These are phyloP conservation scores for Trogon melanurus DNA, from an alignment of 2,113 vertebrate species.

Conservation along the genomic window DNA sequence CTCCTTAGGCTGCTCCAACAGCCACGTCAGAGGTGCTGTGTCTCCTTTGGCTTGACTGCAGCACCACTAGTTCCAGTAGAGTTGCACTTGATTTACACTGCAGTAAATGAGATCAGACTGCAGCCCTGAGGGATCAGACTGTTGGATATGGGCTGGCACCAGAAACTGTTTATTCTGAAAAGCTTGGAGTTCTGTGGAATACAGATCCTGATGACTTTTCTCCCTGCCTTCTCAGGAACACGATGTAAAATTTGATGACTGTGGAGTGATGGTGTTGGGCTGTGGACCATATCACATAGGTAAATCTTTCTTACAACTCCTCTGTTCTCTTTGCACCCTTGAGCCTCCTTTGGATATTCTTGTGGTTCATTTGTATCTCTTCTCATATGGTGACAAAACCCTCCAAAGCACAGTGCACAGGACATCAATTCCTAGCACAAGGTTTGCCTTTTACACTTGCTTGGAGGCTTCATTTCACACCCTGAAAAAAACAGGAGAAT, in stretches of 20 bases:
- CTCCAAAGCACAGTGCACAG: neutral
- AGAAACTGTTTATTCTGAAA: neutral
- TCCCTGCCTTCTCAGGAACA: conserved; percentile 82
- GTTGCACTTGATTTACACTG: neutral
- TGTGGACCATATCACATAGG: conserved; percentile 97
- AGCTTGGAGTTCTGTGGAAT: neutral
- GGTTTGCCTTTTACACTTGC: neutral
- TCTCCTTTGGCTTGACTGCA: neutral
- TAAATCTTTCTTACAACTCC: conserved; percentile 72
- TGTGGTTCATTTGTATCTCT: conserved; percentile 9
- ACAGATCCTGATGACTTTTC: neutral
- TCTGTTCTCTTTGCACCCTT: neutral
- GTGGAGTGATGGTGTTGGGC: conserved; percentile 92
- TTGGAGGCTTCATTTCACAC: neutral
- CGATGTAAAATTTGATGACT: conserved; percentile 90
- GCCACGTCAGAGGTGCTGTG: neutral
- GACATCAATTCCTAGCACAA: neutral
- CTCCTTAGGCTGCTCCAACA: neutral
- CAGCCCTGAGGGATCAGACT: neutral
- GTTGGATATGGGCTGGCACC: neutral
- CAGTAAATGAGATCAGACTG: neutral
- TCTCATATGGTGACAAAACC: neutral
- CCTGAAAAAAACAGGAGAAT: neutral
- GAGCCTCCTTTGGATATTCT: neutral
- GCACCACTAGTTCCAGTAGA: neutral